Evolutionary conservation across 2,113 vertebrate genomes (phyloP), one percentile per base, ranked within the genome.

Genomic region (Rallus limicola): DNA sequence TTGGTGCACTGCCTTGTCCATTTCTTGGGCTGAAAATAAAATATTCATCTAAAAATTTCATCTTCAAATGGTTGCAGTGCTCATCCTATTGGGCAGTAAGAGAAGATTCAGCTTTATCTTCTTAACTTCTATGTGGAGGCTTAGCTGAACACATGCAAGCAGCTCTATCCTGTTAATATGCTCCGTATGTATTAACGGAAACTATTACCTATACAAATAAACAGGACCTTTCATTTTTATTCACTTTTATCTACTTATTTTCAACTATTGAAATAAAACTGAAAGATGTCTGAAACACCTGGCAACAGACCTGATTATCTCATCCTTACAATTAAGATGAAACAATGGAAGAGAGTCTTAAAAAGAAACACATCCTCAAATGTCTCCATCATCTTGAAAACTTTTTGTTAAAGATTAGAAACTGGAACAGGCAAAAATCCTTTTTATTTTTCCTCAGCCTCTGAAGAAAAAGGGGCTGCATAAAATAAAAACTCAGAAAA

Each of bases 21-120:
- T 84, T 92, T 87, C 62, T 60, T 44, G 60, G 53, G 65, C 80
- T 95, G 82, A 96, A 95, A 96, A 84, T 71, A 81, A 82, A 97
- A 92, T 64, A 92, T 10, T 82, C 60, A 92, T 92, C 86, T 91
- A 95, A 95, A 88, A 87, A 81, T 67, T 34, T 15, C 71, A 34
- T 31, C 77, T 90, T 89, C 67, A 93, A 34, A 42, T 69, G 29
- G 52, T 48, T 84, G 83, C 58, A 81, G 38, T 9, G 24, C 56
- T 90, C 55, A 70, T 67, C 56, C 59, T 79, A 42, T 33, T 55
- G 68, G 82, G 17, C 36, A 88, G 56, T 10, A 52, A 93, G 36
- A 82, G 55, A 59, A 91, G 62, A 70, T 56, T 55, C 11, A 75
- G 42, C 26, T 64, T 81, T 34, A 46, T 31, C 34, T 72, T 74